A percentile compares a stretch with the other conserved stretches of the same genome.
These are phyloP conservation scores for Misgurnus mizolepis DNA, from an alignment of 2,113 vertebrate genomes.

Conservation along the genomic window DNA sequence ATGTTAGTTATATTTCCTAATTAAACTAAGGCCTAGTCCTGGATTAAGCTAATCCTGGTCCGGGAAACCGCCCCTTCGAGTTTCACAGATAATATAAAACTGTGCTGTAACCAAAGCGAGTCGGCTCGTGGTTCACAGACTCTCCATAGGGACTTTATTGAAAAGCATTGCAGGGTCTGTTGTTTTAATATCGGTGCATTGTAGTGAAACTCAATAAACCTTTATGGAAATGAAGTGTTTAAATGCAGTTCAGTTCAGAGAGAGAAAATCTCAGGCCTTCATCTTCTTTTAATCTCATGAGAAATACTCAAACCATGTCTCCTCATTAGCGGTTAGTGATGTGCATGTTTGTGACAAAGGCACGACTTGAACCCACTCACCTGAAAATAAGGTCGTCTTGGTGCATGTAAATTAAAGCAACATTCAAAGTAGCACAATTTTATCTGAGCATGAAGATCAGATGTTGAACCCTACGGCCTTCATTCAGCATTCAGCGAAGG, in stretches of 20 bases:
- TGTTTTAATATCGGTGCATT: slow-evolving; percentile 44
- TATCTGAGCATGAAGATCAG: slow-evolving; percentile 17
- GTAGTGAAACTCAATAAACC: slow-evolving; percentile 43
- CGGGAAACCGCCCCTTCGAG: too few species aligned
- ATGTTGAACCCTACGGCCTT: neutral
- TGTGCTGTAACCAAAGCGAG: slow-evolving; percentile 38
- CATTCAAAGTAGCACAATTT: slow-evolving; percentile 14
- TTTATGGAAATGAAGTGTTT: slow-evolving; percentile 51
- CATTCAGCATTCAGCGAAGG: slow-evolving; percentile 22
- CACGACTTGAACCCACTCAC: neutral
- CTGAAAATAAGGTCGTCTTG: slow-evolving; percentile 8
- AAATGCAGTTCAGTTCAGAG: slow-evolving; percentile 43
- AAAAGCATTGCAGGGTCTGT: slow-evolving; percentile 37
- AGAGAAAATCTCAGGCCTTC: slow-evolving; percentile 19
- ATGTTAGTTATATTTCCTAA: too few species aligned
- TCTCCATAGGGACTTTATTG: slow-evolving; percentile 45
- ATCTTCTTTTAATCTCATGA: slow-evolving; percentile 3
- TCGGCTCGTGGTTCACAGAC: slow-evolving; percentile 25
- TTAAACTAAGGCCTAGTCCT: too few species aligned
- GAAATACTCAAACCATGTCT: neutral
- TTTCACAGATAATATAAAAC: slow-evolving; percentile 38
- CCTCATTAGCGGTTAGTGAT: slow-evolving; percentile 16
- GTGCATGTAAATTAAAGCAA: slow-evolving; percentile 45
- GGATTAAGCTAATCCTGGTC: too few species aligned
- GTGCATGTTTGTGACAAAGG: slow-evolving; percentile 7